Evolutionary conservation across 2,888 invertebrate species (phyloP).

Genomic region (Aproaerema taeniolella): DNA sequence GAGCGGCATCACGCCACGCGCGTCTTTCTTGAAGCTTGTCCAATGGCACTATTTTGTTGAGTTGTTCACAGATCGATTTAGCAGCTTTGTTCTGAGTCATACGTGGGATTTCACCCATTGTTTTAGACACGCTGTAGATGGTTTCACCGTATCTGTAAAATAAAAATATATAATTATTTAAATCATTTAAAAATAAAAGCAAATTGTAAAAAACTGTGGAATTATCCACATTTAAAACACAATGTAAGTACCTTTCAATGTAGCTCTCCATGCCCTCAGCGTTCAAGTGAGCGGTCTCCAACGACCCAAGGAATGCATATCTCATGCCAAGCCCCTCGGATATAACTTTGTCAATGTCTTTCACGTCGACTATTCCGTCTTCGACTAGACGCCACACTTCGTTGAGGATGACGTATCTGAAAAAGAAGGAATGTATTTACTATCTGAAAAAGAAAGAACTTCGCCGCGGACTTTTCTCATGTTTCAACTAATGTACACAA

Average conservation of each 20-base stretch:
- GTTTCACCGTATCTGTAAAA: constrained; percentile 72
- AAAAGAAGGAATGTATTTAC: constrained; percentile 17
- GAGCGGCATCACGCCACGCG: constrained; percentile 89
- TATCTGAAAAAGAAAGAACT: too few relatives aligned
- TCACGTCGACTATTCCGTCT: constrained; percentile 89
- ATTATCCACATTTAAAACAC: too few relatives aligned
- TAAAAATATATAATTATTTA: constrained; percentile 10
- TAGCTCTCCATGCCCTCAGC: constrained; percentile 88
- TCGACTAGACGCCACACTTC: constrained; percentile 94
- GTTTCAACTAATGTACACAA: too few relatives aligned
- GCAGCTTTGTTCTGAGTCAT: constrained; percentile 81
- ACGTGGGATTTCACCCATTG: constrained; percentile 85
- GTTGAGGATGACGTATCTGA: constrained; percentile 92
- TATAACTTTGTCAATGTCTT: constrained; percentile 95
- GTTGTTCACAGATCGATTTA: constrained; percentile 82
- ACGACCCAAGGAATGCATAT: constrained; percentile 95
- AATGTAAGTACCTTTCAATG: constrained; percentile 69
- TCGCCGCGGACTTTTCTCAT: too few relatives aligned
- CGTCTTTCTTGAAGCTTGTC: constrained; percentile 85
- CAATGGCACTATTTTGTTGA: constrained; percentile 85
- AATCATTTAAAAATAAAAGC: not conserved
- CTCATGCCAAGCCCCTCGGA: constrained; percentile 96
- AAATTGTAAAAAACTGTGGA: too few relatives aligned
- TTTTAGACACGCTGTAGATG: constrained; percentile 80
- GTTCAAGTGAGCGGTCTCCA: constrained; percentile 96